Percentiles rank a stretch among this genome's conserved stretches.
Evolutionary conservation across 2,888 invertebrate genomes (phyloP).

Genomic region (Ormia ochracea): DNA sequence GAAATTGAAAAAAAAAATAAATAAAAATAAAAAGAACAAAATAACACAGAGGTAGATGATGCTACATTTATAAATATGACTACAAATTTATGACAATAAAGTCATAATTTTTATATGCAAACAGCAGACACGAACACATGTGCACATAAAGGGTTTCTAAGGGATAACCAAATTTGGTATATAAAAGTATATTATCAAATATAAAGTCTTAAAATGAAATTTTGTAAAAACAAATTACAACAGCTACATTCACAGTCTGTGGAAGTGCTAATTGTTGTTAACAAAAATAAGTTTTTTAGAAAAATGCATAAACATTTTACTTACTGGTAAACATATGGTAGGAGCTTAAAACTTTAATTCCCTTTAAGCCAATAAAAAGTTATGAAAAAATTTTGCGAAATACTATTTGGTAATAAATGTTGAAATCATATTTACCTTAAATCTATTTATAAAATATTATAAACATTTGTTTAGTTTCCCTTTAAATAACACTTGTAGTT

Average conservation of each 20-base stretch:
- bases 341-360: slow-evolving; percentile 34
- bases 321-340: slow-evolving; percentile 10
- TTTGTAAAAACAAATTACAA: not conserved
- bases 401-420: not conserved
- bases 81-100: slow-evolving; percentile 45
- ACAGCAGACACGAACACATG: not conserved
- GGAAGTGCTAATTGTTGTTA: slow-evolving; percentile 49
- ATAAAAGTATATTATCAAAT: not conserved
- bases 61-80: slow-evolving; percentile 34
- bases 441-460: not conserved
- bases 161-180: slow-evolving; percentile 1
- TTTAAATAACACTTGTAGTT: not conserved
- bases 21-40: slow-evolving; percentile 9
- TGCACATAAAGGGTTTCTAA: slow-evolving; percentile 3
- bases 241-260: not conserved
- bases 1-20: not conserved
- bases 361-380: slow-evolving; percentile 30
- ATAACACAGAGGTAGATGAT: slow-evolving; percentile 1
- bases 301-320: not conserved
- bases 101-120: slow-evolving; percentile 36
- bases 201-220: slow-evolving; percentile 14
- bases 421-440: not conserved
- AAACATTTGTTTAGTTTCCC: not conserved
- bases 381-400: not conserved
- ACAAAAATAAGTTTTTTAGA: slow-evolving; percentile 17